These are phyloP conservation scores for Eretmochelys imbricata DNA, from an alignment of 2,113 vertebrate genomes.

Conservation along the genomic window DNA sequence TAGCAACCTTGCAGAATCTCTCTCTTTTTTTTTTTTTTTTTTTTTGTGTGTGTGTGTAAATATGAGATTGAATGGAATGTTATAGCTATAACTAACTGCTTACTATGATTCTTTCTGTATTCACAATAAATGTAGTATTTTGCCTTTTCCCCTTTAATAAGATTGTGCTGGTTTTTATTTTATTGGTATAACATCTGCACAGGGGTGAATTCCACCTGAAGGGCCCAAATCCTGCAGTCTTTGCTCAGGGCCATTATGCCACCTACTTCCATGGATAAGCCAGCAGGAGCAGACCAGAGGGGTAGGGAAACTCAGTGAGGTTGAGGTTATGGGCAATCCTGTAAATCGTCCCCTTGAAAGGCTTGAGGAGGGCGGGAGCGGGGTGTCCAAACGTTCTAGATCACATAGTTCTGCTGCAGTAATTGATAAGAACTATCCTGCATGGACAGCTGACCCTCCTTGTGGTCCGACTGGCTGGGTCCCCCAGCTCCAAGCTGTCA, in stretches of 20 bases:
- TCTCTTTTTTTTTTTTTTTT: too few relatives aligned
- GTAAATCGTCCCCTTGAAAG: background rate
- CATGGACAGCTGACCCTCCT: background rate
- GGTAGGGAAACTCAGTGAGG: background rate
- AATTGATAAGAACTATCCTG: background rate
- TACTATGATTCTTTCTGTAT: too few relatives aligned
- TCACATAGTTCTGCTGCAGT: background rate
- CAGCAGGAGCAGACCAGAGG: background rate
- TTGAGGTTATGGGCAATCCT: background rate
- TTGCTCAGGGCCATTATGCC: background rate
- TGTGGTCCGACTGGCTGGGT: background rate
- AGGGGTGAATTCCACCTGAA: background rate
- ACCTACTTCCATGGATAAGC: background rate
- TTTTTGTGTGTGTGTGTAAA: too few relatives aligned
- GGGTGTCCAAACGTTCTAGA: background rate
- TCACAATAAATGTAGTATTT: too few relatives aligned
- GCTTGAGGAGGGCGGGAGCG: too few relatives aligned
- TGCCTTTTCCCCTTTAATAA: too few relatives aligned
- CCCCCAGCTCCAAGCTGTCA: background rate
- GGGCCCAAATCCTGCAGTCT: background rate
- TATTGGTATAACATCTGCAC: too few relatives aligned
- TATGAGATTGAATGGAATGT: too few relatives aligned
- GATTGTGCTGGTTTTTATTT: too few relatives aligned
- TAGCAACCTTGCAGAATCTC: too few relatives aligned
- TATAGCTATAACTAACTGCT: too few relatives aligned